A percentile compares a stretch with the other conserved stretches of the same genome.
These are phyloP conservation scores for Illadopsis cleaveri DNA, from an alignment of 2,113 vertebrate genomes.

Conservation along the genomic window DNA sequence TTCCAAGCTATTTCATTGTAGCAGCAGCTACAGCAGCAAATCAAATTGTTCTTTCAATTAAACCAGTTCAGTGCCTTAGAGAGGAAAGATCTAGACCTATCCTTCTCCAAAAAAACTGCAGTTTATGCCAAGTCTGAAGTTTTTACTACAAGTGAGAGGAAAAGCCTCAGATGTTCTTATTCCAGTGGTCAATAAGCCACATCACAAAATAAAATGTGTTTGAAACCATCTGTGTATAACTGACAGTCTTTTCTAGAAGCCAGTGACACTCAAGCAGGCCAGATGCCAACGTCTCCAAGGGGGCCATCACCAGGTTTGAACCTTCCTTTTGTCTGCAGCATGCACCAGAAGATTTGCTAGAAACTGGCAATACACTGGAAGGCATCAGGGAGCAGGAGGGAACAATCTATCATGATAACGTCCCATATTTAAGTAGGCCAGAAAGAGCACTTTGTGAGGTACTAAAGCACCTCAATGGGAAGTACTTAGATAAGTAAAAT, in stretches of 20 bases:
- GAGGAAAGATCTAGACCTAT: constrained; percentile 45
- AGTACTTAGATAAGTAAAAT: neutral
- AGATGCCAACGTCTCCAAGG: neutral
- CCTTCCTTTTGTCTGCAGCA: neutral
- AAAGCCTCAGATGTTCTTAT: constrained; percentile 37
- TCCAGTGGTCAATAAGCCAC: neutral
- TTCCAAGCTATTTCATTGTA: constrained; percentile 66
- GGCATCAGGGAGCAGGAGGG: neutral
- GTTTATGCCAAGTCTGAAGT: constrained; percentile 38
- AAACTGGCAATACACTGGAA: neutral
- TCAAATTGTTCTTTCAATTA: constrained; percentile 79
- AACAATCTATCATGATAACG: neutral
- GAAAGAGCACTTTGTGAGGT: neutral
- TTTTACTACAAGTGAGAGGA: constrained; percentile 48
- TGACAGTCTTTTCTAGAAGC: neutral
- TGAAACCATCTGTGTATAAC: neutral
- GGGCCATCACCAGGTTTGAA: neutral
- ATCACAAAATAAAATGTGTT: constrained; percentile 20
- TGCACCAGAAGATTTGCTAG: neutral
- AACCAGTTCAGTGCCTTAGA: constrained; percentile 62
- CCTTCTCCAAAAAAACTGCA: neutral
- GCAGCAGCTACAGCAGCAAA: constrained; percentile 70
- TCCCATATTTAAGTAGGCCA: neutral
- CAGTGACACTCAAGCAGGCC: neutral
- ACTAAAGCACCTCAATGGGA: neutral